These are phyloP conservation scores for Clusia tigrina DNA, from an alignment of 2,888 invertebrate species.

Conservation along the genomic window DNA sequence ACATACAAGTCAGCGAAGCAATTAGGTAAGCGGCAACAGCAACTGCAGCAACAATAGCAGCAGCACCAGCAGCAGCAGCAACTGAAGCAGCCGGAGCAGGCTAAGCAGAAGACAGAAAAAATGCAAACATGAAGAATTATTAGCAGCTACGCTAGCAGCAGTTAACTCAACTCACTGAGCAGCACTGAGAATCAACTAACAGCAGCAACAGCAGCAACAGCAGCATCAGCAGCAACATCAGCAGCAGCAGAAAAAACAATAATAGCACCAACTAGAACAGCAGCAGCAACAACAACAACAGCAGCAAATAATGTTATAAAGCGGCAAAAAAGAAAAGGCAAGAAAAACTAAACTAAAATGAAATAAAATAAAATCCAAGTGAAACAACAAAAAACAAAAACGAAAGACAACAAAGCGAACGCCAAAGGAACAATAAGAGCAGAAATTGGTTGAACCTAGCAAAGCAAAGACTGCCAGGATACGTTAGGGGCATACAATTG, in stretches of 20 bases:
- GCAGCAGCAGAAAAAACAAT: background rate
- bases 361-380: slow-evolving; percentile 22
- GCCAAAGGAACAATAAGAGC: slow-evolving; percentile 16
- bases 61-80: background rate
- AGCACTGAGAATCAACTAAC: background rate
- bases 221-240: background rate
- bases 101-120: slow-evolving; percentile 11
- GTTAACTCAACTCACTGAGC: slow-evolving; percentile 20
- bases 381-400: slow-evolving; percentile 35
- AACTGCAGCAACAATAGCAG: background rate
- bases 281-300: background rate
- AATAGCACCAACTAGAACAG: background rate
- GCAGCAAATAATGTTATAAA: background rate
- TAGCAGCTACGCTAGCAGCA: slow-evolving; percentile 38
- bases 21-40: background rate
- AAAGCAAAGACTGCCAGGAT: slow-evolving; percentile 19
- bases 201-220: background rate
- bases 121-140: slow-evolving; percentile 39
- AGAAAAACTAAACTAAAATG: too few relatives aligned
- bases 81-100: background rate
- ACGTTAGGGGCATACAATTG: background rate
- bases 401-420: slow-evolving; percentile 43
- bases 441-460: too few relatives aligned
- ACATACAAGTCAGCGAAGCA: background rate
- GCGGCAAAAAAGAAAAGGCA: slow-evolving; percentile 2